These are phyloP conservation scores for Dynastes tityus DNA, from an alignment of 2,888 invertebrate genomes.

Conservation along the genomic window DNA sequence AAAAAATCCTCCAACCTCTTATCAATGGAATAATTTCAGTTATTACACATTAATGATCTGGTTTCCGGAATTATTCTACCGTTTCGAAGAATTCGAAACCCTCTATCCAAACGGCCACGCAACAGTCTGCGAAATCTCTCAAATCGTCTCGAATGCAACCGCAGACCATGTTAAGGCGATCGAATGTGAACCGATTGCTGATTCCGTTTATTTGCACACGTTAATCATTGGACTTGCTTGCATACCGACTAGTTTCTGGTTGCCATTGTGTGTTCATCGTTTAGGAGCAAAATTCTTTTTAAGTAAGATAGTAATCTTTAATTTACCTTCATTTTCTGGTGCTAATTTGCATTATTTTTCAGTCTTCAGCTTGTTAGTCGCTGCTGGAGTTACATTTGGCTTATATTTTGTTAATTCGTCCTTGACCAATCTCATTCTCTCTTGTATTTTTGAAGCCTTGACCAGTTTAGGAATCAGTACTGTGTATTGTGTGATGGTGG, in stretches of 20 bases:
- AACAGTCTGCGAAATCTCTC: constrained; percentile 85
- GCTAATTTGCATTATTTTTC: constrained; percentile 52
- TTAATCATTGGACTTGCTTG: constrained; percentile 86
- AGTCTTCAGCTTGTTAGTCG: constrained; percentile 84
- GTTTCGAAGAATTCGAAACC: constrained; percentile 84
- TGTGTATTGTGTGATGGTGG: constrained; percentile 87
- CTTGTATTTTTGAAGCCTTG: constrained; percentile 85
- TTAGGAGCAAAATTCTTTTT: constrained; percentile 88
- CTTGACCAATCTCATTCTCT: constrained; percentile 81
- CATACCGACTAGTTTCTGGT: constrained; percentile 85
- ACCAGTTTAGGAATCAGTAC: constrained; percentile 86
- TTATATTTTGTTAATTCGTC: constrained; percentile 84
- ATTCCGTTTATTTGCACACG: constrained; percentile 83
- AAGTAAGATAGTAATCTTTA: constrained; percentile 72
- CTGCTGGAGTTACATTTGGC: constrained; percentile 82
- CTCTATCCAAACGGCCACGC: constrained; percentile 79
- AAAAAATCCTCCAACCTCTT: no score
- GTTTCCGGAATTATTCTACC: constrained; percentile 91
- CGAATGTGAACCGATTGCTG: constrained; percentile 74
- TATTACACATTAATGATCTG: constrained; percentile 94
- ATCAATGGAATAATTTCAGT: constrained; percentile 71
- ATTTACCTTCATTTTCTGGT: background rate
- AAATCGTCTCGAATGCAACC: constrained; percentile 72
- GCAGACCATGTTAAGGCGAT: constrained; percentile 12
- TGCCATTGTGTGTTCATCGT: constrained; percentile 85